These are phyloP conservation scores for Phaethon lepturus DNA, from an alignment of 2,113 vertebrate species.

Conservation along the genomic window DNA sequence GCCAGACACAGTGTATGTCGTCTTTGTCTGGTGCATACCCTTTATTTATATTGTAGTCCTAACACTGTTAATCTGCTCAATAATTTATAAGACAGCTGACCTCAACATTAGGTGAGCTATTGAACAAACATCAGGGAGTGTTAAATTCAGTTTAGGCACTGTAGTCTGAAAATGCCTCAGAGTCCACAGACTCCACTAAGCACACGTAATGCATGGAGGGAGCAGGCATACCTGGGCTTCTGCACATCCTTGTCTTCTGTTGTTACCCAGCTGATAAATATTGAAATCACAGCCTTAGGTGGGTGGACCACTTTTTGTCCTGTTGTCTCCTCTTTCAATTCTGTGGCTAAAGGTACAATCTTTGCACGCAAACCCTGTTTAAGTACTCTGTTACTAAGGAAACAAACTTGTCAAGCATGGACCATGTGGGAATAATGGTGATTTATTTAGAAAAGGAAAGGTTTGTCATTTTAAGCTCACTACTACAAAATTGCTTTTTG, in stretches of 20 bases:
- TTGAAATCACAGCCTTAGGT: background rate
- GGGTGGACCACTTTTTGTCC: background rate
- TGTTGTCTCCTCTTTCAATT: conserved; percentile 51
- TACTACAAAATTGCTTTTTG: conserved; percentile 84
- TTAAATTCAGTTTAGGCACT: conserved; percentile 52
- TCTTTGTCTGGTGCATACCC: conserved; percentile 6
- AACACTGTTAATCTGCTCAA: conserved; percentile 72
- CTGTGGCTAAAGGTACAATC: conserved; percentile 63
- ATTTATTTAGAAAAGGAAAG: conserved; percentile 85
- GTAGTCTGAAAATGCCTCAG: background rate
- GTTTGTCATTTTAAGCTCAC: conserved; percentile 84
- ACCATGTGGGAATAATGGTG: conserved; percentile 81
- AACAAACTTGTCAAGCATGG: conserved; percentile 81
- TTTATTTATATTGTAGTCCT: conserved; percentile 57
- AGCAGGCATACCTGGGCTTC: background rate
- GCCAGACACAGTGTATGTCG: conserved; percentile 8
- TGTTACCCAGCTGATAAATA: background rate
- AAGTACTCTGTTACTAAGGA: conserved; percentile 83
- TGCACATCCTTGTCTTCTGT: background rate
- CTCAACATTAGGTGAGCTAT: conserved; percentile 71
- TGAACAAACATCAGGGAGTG: conserved; percentile 71
- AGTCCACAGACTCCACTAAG: background rate
- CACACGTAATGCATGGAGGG: background rate
- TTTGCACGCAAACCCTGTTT: conserved; percentile 63
- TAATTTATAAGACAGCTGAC: conserved; percentile 77